Evolutionary conservation across 2,113 vertebrate species (phyloP), one percentile per base, ranked within the genome.

Genomic region (Festucalex cinctus): DNA sequence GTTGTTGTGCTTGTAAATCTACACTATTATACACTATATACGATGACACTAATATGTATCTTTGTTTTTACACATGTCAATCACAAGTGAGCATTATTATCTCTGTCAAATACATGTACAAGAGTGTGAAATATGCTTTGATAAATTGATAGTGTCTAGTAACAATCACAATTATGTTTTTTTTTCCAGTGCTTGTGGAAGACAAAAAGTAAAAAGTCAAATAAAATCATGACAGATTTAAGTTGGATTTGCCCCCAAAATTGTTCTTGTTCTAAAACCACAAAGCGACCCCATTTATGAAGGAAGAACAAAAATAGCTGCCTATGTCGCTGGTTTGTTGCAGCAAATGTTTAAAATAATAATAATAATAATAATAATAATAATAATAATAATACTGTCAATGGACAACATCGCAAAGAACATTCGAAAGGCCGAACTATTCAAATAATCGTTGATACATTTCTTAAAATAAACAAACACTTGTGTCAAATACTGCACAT

Each of bases 371-470:
- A n/a, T n/a, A n/a, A n/a, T n/a, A n/a, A n/a, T n/a, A n/a, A n/a
- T n/a, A n/a, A n/a, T n/a, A n/a, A n/a, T n/a, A n/a, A 20, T 3
- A 61, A 14, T 6, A 46, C 44, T 46, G 44, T 46, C 16, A 19
- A 17, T 19, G 44, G 17, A 78, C 63, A 67, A 77, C 44, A 54
- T 44, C 73, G 77, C 75, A 69, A 54, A 73, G 51, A 81, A 89
- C 84, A 89, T 88, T 90, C 83, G 0, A 74, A 84, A 73, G 78
- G 83, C 81, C 80, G 77, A 62, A 66, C 57, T 65, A 49, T 49
- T 48, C 28, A 65, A 79, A 66, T 56, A 62, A 79, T 57, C 4
- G 26, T 32, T 2, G 13, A 32, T 57, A 57, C 26, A 17, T 57
- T 57, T 57, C 54, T 57, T 13, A 32, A 56, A 54, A 54, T 16